Evolutionary conservation across 2,113 vertebrate genomes (phyloP).

Genomic region (Petrocephalus microphthalmus): DNA sequence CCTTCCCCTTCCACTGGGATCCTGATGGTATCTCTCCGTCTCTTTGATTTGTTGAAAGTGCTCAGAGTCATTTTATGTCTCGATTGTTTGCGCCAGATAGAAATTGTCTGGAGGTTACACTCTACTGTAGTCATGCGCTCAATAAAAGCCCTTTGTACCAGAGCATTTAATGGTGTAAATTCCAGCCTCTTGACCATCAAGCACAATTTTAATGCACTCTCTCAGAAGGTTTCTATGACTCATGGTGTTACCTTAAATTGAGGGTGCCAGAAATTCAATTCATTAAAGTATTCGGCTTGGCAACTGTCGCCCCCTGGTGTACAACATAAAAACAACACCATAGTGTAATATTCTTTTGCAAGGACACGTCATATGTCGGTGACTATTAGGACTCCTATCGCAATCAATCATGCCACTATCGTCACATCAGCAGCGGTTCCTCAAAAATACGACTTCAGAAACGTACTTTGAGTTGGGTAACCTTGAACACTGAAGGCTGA

Average conservation of each 20-base stretch:
- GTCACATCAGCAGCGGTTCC: neutral
- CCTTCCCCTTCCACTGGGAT: neutral
- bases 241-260: neutral
- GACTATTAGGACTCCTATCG: neutral
- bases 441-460: neutral
- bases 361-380: neutral
- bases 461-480: neutral
- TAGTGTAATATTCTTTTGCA: neutral
- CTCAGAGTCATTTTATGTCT: neutral
- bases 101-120: neutral
- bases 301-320: constrained; percentile 1
- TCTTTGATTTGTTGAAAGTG: neutral
- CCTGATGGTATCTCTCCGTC: neutral
- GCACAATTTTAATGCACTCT: neutral
- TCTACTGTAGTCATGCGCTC: neutral
- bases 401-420: neutral
- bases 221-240: neutral
- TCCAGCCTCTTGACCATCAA: neutral
- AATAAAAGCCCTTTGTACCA: neutral
- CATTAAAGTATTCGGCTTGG: neutral
- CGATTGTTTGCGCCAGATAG: neutral
- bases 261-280: neutral
- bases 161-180: neutral
- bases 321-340: neutral
- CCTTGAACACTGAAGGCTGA: neutral